Conservation (phyloP, 2,113 vertebrate species). For the Sinocyclocheilus maitianheensis region DNA sequence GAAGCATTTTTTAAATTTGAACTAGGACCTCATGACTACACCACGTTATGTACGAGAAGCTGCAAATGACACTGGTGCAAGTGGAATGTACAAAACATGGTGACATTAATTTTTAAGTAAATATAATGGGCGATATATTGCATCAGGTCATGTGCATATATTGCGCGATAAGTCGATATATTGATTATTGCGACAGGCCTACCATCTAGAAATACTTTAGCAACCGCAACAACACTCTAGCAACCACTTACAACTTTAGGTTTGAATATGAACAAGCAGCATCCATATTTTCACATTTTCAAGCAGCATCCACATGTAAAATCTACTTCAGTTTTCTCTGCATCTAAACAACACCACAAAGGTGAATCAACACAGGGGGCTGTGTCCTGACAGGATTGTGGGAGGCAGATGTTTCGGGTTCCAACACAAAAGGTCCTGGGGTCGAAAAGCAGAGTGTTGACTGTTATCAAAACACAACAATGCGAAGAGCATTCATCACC, state of each 20-base stretch:
- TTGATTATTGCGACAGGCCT: no score
- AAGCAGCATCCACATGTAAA: neutral
- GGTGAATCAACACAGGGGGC: neutral
- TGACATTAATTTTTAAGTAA: no score
- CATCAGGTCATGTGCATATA: no score
- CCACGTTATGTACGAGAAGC: no score
- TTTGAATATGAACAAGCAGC: neutral
- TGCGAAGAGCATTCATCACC: conserved; percentile 45
- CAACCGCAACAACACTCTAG: neutral
- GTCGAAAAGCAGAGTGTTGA: conserved; percentile 45
- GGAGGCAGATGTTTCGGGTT: conserved; percentile 39
- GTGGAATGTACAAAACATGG: no score
- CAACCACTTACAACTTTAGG: neutral
- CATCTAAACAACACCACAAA: neutral
- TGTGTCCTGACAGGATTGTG: conserved; percentile 14
- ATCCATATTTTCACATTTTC: neutral
- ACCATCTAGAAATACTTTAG: neutral
- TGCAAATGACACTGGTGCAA: no score
- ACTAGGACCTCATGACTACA: no score
- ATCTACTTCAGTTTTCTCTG: neutral
- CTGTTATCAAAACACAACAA: conserved; percentile 41
- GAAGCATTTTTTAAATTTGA: no score
- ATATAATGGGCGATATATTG: no score
- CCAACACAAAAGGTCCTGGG: conserved; percentile 40
- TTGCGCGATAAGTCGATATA: no score